A percentile compares a stretch with the other conserved stretches of the same genome.
Conservation (phyloP, 2,888 invertebrate species). For the Cheilosia vulpina region DNA sequence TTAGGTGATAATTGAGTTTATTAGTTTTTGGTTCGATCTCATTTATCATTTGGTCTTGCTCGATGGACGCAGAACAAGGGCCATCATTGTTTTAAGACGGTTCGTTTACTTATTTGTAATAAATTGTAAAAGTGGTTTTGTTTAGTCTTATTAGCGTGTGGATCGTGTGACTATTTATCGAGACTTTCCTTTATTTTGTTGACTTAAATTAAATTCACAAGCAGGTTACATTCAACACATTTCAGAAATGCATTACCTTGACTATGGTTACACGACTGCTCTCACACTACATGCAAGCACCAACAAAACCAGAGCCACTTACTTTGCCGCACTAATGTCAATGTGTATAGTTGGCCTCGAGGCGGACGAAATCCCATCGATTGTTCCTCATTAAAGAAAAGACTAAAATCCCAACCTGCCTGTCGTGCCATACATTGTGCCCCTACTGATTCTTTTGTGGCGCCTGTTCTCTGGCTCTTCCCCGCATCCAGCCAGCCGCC, state of each 20-base stretch:
- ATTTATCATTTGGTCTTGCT: conserved; percentile 55
- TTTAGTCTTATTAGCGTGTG: conserved; percentile 21
- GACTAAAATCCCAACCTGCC: conserved; percentile 5
- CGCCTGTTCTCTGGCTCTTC: background rate
- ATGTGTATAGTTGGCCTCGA: background rate
- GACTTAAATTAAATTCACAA: background rate
- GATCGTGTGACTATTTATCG: background rate
- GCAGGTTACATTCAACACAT: background rate
- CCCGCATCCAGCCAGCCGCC: background rate
- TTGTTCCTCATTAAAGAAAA: conserved; percentile 12
- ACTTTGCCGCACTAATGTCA: conserved; percentile 3
- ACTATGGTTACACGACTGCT: background rate
- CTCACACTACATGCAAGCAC: background rate
- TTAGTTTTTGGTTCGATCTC: conserved; percentile 50
- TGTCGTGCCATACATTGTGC: background rate
- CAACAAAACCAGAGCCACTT: background rate
- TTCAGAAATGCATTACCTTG: background rate
- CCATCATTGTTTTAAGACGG: conserved; percentile 47
- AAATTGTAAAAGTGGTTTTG: conserved; percentile 22
- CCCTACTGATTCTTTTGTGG: conserved; percentile 6
- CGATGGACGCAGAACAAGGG: conserved; percentile 57
- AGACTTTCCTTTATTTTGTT: conserved; percentile 15
- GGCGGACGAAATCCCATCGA: conserved; percentile 26
- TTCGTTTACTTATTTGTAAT: conserved; percentile 30
- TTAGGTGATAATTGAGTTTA: conserved; percentile 69